Base-by-base conservation (phyloP, 2,797 vertebrate species). In the Crocidura indochinensis region DNA sequence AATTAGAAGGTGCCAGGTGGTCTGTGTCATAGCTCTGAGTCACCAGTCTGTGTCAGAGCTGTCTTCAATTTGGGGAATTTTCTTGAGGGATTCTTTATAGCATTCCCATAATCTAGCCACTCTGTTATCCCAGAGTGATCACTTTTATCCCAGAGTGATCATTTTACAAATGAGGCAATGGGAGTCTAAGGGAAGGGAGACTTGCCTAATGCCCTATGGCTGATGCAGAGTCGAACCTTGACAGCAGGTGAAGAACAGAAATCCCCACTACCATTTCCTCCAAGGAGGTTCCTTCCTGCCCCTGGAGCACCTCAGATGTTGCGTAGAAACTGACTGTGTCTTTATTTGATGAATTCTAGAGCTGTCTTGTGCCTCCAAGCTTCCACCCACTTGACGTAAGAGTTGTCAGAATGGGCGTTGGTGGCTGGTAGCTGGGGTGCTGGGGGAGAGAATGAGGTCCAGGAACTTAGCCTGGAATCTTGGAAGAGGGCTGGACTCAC, bases 381-480 rank as follows among this genome's bases (percentile, higher is more conserved):
- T 10, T 20, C 29, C 49, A 17, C 46, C 8, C 6, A 8, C 76
- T 74, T 82, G 64, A 71, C 51, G 0, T 27, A 71, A 38, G 67
- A 73, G 56, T 38, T 38, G 38, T 1, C n/a, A 9, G 68, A 47
- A 17, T 11, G 8, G 46, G 11, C 20, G 0, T 4, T 29, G 12
- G 75, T 26, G 60, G 26, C 8, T 3, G 0, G 2, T 71, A 75
- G 65, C 90, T 38, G 69, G 3, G 44, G 24, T 76, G 17, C 74
- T 4, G 20, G 46, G 89, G 92, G 82, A 47, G 11, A 93, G 26
- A 0, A 46, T 24, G 31, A 60, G 47, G 38, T 49, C 74, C 15
- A 5, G 0, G 0, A 84, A 38, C 60, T 60, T 0, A 0, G 38
- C 91, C 44, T 69, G 74, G 87, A 46, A 24, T 26, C 78, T 46